Conservation (phyloP, 1,140 invertebrate species). For the Eubasilissa regina region DNA sequence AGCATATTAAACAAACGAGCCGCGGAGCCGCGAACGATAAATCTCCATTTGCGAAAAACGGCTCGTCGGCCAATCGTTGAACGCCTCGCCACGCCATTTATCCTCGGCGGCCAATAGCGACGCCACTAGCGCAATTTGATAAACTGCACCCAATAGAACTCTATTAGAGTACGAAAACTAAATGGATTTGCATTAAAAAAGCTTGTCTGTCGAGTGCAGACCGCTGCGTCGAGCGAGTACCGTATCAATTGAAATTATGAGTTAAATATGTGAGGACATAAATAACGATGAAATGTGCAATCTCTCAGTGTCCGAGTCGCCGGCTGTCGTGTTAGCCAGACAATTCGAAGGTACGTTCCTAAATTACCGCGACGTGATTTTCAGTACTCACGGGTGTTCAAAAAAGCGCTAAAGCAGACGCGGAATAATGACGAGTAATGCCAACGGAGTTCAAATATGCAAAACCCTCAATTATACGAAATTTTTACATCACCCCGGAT, state of each 20-base stretch:
- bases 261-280: neutral
- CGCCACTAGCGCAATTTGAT: slow-evolving; percentile 6
- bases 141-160: slow-evolving; percentile 29
- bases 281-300: neutral
- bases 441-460: too few species aligned
- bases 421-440: too few species aligned
- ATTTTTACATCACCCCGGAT: too few species aligned
- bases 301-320: too few species aligned
- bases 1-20: neutral
- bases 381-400: too few species aligned
- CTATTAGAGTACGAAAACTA: slow-evolving; percentile 27
- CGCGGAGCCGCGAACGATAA: slow-evolving; percentile 6
- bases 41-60: slow-evolving; percentile 5
- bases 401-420: too few species aligned
- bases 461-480: too few species aligned
- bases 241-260: slow-evolving; percentile 8
- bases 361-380: too few species aligned
- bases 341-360: too few species aligned
- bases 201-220: neutral
- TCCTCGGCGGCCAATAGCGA: neutral
- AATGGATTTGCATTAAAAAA: slow-evolving; percentile 35
- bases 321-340: too few species aligned
- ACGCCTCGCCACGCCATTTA: neutral
- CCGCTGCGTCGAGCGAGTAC: neutral
- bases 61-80: slow-evolving; percentile 17